phyloP scores from a whole-genome alignment of 2,113 vertebrate genomes.

The Natator depressus region DNA sequence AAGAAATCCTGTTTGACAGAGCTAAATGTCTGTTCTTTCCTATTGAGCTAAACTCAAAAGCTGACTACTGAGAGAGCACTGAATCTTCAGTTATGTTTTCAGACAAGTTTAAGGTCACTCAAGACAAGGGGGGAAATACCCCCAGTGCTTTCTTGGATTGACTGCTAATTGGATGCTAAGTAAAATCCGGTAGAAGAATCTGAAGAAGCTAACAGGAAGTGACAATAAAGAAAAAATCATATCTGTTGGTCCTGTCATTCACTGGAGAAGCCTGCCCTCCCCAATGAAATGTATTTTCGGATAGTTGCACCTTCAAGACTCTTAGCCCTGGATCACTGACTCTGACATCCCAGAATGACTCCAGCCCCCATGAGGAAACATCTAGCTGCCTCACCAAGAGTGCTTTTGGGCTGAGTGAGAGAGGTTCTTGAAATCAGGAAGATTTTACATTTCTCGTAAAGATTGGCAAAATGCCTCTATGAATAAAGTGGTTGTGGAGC shows the following conservation, averaged over 20 bases:
- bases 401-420: rapidly evolving
- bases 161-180: neutral
- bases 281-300: neutral
- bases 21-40: neutral
- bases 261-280: neutral
- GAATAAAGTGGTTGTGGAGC: neutral
- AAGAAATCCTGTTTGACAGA: neutral
- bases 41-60: neutral
- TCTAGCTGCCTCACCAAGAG: neutral
- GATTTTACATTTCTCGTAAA: neutral
- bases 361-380: neutral
- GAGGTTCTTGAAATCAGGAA: neutral
- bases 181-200: neutral
- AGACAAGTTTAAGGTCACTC: neutral
- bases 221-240: neutral
- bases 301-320: neutral
- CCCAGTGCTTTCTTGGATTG: neutral
- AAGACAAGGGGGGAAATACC: neutral
- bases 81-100: neutral
- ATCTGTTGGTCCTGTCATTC: neutral
- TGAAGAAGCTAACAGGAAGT: neutral
- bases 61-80: neutral
- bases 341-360: neutral
- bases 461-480: neutral
- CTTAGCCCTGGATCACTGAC: neutral